These are phyloP conservation scores for Helogale parvula DNA, from an alignment of 2,113 vertebrate species.

Conservation along the genomic window DNA sequence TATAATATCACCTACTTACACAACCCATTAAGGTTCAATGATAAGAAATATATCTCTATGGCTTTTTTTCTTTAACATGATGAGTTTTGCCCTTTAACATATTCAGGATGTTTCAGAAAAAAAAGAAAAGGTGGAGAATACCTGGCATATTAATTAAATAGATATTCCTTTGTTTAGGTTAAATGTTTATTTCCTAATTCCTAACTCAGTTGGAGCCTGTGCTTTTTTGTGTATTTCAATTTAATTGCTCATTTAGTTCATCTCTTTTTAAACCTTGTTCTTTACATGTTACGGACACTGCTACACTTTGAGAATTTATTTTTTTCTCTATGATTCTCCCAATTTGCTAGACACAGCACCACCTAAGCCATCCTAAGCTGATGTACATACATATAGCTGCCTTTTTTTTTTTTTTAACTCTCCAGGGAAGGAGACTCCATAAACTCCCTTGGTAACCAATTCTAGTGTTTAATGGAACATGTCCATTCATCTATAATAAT, in stretches of 20 bases:
- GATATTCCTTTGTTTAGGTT: not conserved
- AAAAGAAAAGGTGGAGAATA: not conserved
- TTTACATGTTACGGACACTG: not conserved
- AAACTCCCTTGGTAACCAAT: constrained; percentile 55
- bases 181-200: not conserved
- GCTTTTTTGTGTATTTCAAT: not conserved
- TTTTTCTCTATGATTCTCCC: not conserved
- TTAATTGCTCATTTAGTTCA: not conserved
- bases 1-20: not conserved
- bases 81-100: not conserved
- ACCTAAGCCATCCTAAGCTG: not conserved
- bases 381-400: not conserved
- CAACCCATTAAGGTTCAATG: not conserved
- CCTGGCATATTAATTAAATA: not conserved
- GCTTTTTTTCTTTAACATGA: not conserved
- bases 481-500: constrained; percentile 69
- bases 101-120: not conserved
- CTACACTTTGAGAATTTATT: not conserved
- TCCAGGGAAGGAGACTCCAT: constrained; percentile 21
- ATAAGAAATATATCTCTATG: not conserved
- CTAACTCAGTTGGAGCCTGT: not conserved
- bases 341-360: not conserved
- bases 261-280: not conserved
- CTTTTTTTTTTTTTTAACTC: not conserved
- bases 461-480: constrained; percentile 66